phyloP scores from a whole-genome alignment of 2,797 vertebrate genomes.

The Heteromormyrus szaboi region DNA sequence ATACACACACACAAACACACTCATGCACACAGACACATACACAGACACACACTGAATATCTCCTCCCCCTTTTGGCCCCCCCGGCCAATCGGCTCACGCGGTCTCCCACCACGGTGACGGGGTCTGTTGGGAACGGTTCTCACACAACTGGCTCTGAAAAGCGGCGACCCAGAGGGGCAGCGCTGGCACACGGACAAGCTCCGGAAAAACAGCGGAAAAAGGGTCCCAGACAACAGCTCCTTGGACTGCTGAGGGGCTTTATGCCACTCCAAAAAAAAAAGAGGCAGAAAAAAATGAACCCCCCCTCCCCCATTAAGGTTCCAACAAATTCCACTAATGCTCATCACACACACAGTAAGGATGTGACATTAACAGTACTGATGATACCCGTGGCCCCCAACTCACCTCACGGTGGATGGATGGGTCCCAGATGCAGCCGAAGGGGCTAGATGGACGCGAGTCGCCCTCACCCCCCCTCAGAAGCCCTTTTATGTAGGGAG shows the following conservation, averaged over 20 bases:
- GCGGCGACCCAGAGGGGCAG: not conserved
- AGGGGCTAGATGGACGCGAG: not conserved
- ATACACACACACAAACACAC: not conserved
- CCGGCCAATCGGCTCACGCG: not conserved
- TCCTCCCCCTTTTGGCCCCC: not conserved
- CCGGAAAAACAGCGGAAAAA: not conserved
- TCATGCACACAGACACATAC: conserved; percentile 3
- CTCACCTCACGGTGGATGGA: not conserved
- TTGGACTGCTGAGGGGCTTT: not conserved
- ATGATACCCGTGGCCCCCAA: not conserved
- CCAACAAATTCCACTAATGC: not conserved
- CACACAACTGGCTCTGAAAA: conserved; percentile 2
- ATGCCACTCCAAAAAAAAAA: not conserved
- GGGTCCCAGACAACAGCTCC: not conserved
- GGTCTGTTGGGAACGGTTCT: not conserved
- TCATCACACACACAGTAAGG: not conserved
- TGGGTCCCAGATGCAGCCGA: not conserved
- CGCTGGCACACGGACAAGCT: not conserved
- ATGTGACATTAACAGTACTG: not conserved
- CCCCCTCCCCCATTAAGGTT: not conserved
- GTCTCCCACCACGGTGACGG: not conserved
- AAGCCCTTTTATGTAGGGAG: not conserved
- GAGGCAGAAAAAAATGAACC: not conserved
- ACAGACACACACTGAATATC: conserved; percentile 1
- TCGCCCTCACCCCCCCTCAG: not conserved